Conservation (phyloP, 2,888 invertebrate species). For the Dorcus hopei region DNA sequence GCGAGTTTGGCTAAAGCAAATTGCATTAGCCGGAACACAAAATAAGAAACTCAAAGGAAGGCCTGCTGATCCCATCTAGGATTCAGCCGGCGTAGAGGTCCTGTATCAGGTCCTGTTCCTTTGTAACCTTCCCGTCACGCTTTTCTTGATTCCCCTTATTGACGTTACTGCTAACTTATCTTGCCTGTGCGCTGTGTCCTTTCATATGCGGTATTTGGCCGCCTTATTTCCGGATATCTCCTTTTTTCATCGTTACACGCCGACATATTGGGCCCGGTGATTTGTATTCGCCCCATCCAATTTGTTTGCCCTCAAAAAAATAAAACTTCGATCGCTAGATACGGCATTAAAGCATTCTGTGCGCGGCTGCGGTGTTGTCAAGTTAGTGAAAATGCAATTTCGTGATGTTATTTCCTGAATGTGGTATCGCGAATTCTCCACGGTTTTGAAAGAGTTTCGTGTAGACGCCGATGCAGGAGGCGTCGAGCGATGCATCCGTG, state of each 20-base stretch:
- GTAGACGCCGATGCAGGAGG: constrained; percentile 33
- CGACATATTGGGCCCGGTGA: neutral
- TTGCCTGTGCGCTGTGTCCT: constrained; percentile 20
- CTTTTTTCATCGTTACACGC: neutral
- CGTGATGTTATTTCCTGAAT: constrained; percentile 38
- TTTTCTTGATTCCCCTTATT: constrained; percentile 41
- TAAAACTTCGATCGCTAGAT: neutral
- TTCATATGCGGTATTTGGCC: constrained; percentile 24
- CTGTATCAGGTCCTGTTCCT: constrained; percentile 38
- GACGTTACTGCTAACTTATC: constrained; percentile 42
- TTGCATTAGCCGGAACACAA: constrained; percentile 10
- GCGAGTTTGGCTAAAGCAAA: constrained; percentile 7
- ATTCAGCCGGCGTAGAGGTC: constrained; percentile 41
- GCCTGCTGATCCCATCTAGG: constrained; percentile 41
- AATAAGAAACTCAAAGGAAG: constrained; percentile 36
- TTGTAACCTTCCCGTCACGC: constrained; percentile 39
- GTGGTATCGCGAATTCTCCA: constrained; percentile 34
- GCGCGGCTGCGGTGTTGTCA: constrained; percentile 11
- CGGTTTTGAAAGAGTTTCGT: constrained; percentile 32
- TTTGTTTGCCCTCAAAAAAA: no score
- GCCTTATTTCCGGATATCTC: neutral
- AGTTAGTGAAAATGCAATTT: constrained; percentile 45
- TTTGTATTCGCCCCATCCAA: no score
- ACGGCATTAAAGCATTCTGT: no score
- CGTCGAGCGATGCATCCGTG: constrained; percentile 38